These are phyloP conservation scores for Eretmochelys imbricata DNA, from an alignment of 2,113 vertebrate genomes.

Conservation along the genomic window DNA sequence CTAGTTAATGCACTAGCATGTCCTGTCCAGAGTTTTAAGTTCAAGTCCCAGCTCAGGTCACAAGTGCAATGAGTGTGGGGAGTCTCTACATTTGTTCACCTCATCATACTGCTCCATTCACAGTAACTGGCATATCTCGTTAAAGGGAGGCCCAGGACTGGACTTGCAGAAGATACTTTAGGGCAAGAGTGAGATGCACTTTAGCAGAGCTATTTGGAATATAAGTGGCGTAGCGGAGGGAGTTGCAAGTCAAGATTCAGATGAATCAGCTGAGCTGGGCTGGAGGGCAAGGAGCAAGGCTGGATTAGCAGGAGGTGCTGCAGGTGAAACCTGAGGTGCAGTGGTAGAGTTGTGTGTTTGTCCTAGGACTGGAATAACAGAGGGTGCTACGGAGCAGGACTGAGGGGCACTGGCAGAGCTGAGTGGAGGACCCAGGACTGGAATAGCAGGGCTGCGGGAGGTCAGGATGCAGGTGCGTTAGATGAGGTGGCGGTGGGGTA, in stretches of 20 bases:
- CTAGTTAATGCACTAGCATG: accelerated
- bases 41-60: conserved; percentile 11
- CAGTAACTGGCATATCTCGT: neutral
- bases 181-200: neutral
- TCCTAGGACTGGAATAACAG: neutral
- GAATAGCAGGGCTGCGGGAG: neutral
- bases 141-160: neutral
- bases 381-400: neutral
- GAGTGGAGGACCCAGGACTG: neutral
- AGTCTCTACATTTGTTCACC: neutral
- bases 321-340: neutral
- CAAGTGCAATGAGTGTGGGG: accelerated
- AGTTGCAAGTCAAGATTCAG: neutral
- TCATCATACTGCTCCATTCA: neutral
- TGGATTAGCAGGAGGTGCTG: neutral
- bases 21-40: neutral
- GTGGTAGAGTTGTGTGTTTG: neutral
- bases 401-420: neutral
- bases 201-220: neutral
- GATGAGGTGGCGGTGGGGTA: neutral
- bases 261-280: neutral
- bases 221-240: neutral
- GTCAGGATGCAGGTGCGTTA: neutral
- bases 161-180: neutral
- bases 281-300: neutral